These are phyloP conservation scores for Festucalex cinctus DNA, from an alignment of 2,113 vertebrate genomes.

Conservation along the genomic window DNA sequence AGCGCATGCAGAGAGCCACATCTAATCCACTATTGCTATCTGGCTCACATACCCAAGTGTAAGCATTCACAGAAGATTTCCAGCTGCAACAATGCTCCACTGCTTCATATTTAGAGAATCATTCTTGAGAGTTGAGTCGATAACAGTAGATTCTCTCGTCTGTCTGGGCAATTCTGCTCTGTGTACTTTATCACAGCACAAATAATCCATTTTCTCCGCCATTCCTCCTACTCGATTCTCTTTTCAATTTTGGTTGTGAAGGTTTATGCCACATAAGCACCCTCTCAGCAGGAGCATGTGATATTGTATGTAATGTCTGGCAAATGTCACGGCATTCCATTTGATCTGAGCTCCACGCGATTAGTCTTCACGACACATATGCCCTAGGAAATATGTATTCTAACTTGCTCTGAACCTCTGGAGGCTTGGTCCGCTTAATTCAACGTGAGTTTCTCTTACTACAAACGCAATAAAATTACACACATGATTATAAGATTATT, in stretches of 20 bases:
- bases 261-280: neutral
- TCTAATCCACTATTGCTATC: slow-evolving; percentile 30
- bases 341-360: slow-evolving; percentile 20
- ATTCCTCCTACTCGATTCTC: neutral
- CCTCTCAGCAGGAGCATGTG: slow-evolving; percentile 11
- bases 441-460: slow-evolving; percentile 25
- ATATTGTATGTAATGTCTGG: slow-evolving; percentile 16
- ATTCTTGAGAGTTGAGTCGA: slow-evolving; percentile 15
- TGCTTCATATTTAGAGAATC: slow-evolving; percentile 13
- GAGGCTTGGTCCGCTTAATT: slow-evolving; percentile 57
- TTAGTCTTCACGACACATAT: slow-evolving; percentile 33
- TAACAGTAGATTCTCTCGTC: slow-evolving; percentile 10
- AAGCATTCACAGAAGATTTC: slow-evolving; percentile 17
- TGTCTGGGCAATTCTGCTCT: slow-evolving; percentile 1
- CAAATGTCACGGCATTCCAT: slow-evolving; percentile 20
- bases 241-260: neutral
- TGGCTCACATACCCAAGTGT: slow-evolving; percentile 14
- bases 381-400: slow-evolving; percentile 59
- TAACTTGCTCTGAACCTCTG: slow-evolving; percentile 38
- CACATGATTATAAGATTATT: slow-evolving; percentile 25
- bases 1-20: slow-evolving; percentile 20
- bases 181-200: neutral
- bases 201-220: slow-evolving; percentile 3
- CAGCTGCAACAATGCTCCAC: slow-evolving; percentile 5
- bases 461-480: slow-evolving; percentile 28